Base-by-base conservation (phyloP, 2,113 vertebrate species). In the Garra rufa region DNA sequence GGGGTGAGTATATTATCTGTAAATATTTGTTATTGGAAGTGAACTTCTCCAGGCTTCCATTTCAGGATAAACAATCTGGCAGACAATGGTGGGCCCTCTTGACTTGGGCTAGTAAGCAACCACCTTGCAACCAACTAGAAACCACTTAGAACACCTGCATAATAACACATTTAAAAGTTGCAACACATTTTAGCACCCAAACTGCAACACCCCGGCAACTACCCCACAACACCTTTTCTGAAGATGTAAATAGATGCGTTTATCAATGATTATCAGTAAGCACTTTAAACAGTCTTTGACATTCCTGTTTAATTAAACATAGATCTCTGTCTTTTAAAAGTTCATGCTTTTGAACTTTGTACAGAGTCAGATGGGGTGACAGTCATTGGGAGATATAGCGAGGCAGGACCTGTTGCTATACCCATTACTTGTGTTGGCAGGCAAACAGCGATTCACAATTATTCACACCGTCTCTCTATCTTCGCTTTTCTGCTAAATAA, bases 401-500 rank as follows among this genome's bases (percentile, higher is more conserved):
- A 75, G 73, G 38, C n/a, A 48, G 43, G 84, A 87, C 82, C 88
- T 89, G 89, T 78, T 89, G 85, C 43, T 85, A 86, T 87, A 85
- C 88, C 89, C 81, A 85, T 85, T 76, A 88, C 86, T 90, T 89
- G 85, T 86, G 84, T 46, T 84, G 85, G 88, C 88, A 83, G 78
- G 41, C 67, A 70, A 69, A 41, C 41, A 86, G 87, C 87, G 61
- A 76, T 82, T 89, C 88, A 34, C 78, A 63, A 75, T 83, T 38
- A 48, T 61, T 77, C 73, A 52, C 74, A 67, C 73, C 9, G 9
- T 67, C 75, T 77, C 74, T 84, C 41, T n/a, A 48, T 76, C 70
- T 75, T 43, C 89, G 74, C 87, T 91, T 89, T 90, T 89, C 90
- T 89, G 85, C 87, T 88, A 89, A 89, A 43, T 86, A 87, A 90